Percentiles rank a stretch among this genome's conserved stretches.
Conservation (phyloP, 2,113 vertebrate genomes). For the Gavia stellata region DNA sequence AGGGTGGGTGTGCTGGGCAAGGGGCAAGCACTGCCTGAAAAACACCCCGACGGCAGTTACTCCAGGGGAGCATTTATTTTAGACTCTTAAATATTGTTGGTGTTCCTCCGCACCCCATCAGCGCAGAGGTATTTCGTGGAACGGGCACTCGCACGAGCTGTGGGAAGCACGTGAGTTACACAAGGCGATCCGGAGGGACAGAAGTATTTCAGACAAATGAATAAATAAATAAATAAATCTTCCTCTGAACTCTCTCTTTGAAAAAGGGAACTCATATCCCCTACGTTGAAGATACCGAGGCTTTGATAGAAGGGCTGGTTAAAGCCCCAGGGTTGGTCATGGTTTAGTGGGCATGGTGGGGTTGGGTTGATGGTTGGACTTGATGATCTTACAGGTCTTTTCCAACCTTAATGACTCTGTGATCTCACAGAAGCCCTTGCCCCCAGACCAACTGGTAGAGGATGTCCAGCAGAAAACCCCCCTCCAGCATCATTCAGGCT, state of each 20-base stretch:
- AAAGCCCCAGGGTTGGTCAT: neutral
- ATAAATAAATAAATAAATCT: neutral
- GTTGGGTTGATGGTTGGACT: too few species aligned
- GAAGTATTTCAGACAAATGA: neutral
- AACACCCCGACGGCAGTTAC: accelerated
- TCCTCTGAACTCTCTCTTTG: neutral
- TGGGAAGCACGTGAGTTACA: neutral
- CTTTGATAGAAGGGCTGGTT: neutral
- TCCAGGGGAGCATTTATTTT: neutral
- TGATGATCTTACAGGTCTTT: too few species aligned
- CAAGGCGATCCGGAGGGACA: neutral
- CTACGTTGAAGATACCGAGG: accelerated
- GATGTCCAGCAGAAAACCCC: neutral
- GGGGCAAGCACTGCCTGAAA: neutral
- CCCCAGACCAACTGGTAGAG: neutral
- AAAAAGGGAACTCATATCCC: neutral
- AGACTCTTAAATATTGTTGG: neutral
- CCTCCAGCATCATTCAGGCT: neutral
- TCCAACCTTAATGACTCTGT: too few species aligned
- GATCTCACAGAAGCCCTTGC: neutral
- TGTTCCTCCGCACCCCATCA: neutral
- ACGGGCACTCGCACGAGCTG: neutral
- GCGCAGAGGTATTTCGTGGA: neutral
- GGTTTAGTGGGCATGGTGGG: too few species aligned
- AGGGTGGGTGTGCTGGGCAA: neutral